A percentile compares a stretch with the other conserved stretches of the same genome.
These are phyloP conservation scores for Vanessa tameamea DNA, from an alignment of 1,140 invertebrate species.

Conservation along the genomic window DNA sequence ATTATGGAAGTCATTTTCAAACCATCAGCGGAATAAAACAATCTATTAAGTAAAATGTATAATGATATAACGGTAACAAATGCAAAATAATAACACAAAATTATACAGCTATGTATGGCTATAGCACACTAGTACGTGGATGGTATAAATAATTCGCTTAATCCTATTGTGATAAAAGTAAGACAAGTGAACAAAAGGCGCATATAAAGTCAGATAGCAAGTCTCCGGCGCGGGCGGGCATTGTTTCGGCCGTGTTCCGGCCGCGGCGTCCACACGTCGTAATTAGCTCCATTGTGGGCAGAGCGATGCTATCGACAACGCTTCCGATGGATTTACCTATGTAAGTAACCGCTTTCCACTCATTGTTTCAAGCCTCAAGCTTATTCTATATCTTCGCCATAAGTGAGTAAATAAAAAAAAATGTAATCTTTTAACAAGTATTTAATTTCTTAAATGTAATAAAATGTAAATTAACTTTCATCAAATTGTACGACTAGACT, in stretches of 20 bases:
- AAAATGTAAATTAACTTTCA: slow-evolving; percentile 47
- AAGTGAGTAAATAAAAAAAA: slow-evolving; percentile 19
- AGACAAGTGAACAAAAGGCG: slow-evolving; percentile 48
- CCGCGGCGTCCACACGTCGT: slow-evolving; percentile 56
- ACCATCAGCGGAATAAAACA: background rate
- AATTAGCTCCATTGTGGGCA: slow-evolving; percentile 74
- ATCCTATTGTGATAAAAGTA: slow-evolving; percentile 43
- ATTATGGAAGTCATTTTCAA: background rate
- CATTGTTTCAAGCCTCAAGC: slow-evolving; percentile 54
- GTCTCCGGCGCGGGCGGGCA: slow-evolving; percentile 35
- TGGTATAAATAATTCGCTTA: slow-evolving; percentile 39
- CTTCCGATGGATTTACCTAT: slow-evolving; percentile 75
- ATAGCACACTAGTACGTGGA: slow-evolving; percentile 21
- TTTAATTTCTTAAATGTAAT: slow-evolving; percentile 30
- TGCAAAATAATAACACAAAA: slow-evolving; percentile 3
- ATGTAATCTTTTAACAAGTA: slow-evolving; percentile 23
- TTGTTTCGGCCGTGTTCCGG: slow-evolving; percentile 64
- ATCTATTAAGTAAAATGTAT: background rate
- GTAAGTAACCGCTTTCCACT: slow-evolving; percentile 70
- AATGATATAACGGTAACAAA: background rate
- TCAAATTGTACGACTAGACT: slow-evolving; percentile 35
- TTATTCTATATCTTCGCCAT: slow-evolving; percentile 3
- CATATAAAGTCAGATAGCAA: slow-evolving; percentile 43
- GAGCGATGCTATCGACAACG: slow-evolving; percentile 71
- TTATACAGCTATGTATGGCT: slow-evolving; percentile 10